Percentiles rank a stretch among this genome's conserved stretches.
Conservation (phyloP, 2,888 invertebrate genomes). For the Exephanes ischioxanthus region DNA sequence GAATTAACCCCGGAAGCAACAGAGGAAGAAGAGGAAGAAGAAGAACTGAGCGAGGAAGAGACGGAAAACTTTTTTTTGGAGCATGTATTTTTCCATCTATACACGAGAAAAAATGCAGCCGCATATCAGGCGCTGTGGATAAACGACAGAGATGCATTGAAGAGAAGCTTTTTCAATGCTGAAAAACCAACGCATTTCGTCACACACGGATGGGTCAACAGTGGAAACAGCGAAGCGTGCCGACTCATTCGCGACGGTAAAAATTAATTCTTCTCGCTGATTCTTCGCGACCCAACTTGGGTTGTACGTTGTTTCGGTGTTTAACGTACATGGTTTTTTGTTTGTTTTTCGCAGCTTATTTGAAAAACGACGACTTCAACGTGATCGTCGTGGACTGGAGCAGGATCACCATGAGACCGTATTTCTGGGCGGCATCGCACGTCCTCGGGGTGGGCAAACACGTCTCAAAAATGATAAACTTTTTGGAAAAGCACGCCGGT, state of each 20-base stretch:
- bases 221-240: slow-evolving; percentile 70
- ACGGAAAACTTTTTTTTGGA: background rate
- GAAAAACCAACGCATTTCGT: slow-evolving; percentile 76
- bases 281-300: background rate
- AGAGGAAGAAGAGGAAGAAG: slow-evolving; percentile 10
- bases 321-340: background rate
- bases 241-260: slow-evolving; percentile 76
- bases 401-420: slow-evolving; percentile 68
- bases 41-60: slow-evolving; percentile 31
- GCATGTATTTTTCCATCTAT: slow-evolving; percentile 75
- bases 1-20: slow-evolving; percentile 51
- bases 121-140: slow-evolving; percentile 66
- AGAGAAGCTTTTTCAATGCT: slow-evolving; percentile 72
- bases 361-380: slow-evolving; percentile 76
- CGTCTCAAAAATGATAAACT: slow-evolving; percentile 77
- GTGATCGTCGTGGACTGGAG: slow-evolving; percentile 80
- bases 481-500: slow-evolving; percentile 72
- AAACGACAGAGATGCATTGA: slow-evolving; percentile 68
- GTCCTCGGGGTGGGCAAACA: slow-evolving; percentile 73
- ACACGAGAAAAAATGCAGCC: slow-evolving; percentile 68
- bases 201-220: slow-evolving; percentile 78
- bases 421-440: slow-evolving; percentile 70
- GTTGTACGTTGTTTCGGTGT: background rate
- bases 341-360: slow-evolving; percentile 72
- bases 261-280: background rate